Evolutionary conservation across 2,113 vertebrate species (phyloP).

Genomic region (Misgurnus anguillicaudatus): DNA sequence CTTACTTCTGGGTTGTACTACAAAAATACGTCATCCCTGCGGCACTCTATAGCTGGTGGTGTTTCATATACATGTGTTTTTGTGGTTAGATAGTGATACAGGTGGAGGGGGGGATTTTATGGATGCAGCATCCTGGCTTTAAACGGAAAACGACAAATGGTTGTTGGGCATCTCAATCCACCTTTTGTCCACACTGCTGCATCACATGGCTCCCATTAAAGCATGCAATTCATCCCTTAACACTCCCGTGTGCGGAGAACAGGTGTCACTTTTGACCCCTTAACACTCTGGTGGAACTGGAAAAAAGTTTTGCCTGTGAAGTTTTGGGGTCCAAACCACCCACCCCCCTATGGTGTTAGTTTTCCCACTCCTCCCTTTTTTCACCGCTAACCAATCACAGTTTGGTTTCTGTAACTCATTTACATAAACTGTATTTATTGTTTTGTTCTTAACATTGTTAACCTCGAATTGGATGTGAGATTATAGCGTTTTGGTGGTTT

Average conservation of each 20-base stretch:
- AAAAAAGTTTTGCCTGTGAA: background rate
- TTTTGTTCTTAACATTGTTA: too few relatives aligned
- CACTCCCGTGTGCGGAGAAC: constrained; percentile 33
- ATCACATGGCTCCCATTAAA: constrained; percentile 54
- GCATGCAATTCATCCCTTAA: constrained; percentile 51
- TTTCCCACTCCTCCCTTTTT: background rate
- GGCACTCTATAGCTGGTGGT: background rate
- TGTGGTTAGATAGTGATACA: constrained; percentile 26
- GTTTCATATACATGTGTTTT: background rate
- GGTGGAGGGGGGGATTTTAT: constrained; percentile 36
- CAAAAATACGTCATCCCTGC: too few relatives aligned
- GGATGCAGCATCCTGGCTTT: constrained; percentile 32
- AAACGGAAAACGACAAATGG: constrained; percentile 51
- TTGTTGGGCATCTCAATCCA: constrained; percentile 49
- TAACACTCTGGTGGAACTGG: constrained; percentile 42
- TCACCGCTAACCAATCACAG: background rate
- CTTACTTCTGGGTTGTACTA: too few relatives aligned
- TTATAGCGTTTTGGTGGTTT: too few relatives aligned
- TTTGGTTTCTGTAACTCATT: background rate
- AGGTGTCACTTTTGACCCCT: constrained; percentile 55
- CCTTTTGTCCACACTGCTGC: constrained; percentile 51
- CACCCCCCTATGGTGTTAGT: background rate
- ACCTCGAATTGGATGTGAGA: too few relatives aligned
- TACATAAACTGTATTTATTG: background rate
- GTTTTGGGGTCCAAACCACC: background rate